Percentiles rank a stretch among this genome's conserved stretches.
Evolutionary conservation across 2,113 vertebrate genomes (phyloP).

Genomic region (Bostrychus sinensis): DNA sequence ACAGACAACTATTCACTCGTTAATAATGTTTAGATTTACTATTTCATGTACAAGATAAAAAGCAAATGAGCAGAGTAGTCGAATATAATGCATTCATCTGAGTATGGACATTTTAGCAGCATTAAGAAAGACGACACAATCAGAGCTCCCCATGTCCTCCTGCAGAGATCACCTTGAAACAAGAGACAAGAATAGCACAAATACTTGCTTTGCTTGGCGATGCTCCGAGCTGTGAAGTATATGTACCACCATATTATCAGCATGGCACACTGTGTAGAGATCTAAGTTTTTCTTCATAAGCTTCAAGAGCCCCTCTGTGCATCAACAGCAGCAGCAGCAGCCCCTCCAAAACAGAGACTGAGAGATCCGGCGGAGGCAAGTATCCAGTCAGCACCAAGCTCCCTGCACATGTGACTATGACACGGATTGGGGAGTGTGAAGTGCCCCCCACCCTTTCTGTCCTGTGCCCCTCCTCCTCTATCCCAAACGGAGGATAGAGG

Average conservation of each 20-base stretch:
- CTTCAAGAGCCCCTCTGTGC: slow-evolving; percentile 21
- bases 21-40: neutral
- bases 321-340: slow-evolving; percentile 45
- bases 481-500: slow-evolving; percentile 34
- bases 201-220: slow-evolving; percentile 76
- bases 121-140: slow-evolving; percentile 8
- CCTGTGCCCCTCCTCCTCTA: slow-evolving; percentile 20
- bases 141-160: slow-evolving; percentile 11
- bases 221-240: slow-evolving; percentile 71
- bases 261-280: slow-evolving; percentile 64
- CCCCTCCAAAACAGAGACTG: slow-evolving; percentile 24
- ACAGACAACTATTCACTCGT: too few species aligned
- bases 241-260: slow-evolving; percentile 77
- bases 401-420: slow-evolving; percentile 58
- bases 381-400: slow-evolving; percentile 53
- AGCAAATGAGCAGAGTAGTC: neutral
- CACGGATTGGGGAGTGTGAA: slow-evolving; percentile 31
- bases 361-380: slow-evolving; percentile 26
- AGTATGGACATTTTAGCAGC: neutral
- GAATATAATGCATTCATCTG: neutral
- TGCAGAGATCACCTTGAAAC: slow-evolving; percentile 58
- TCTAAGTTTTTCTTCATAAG: slow-evolving; percentile 40
- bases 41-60: neutral
- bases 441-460: slow-evolving; percentile 22
- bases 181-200: slow-evolving; percentile 33